phyloP scores from a whole-genome alignment of 2,797 vertebrate genomes.

The Apogon talboti region DNA sequence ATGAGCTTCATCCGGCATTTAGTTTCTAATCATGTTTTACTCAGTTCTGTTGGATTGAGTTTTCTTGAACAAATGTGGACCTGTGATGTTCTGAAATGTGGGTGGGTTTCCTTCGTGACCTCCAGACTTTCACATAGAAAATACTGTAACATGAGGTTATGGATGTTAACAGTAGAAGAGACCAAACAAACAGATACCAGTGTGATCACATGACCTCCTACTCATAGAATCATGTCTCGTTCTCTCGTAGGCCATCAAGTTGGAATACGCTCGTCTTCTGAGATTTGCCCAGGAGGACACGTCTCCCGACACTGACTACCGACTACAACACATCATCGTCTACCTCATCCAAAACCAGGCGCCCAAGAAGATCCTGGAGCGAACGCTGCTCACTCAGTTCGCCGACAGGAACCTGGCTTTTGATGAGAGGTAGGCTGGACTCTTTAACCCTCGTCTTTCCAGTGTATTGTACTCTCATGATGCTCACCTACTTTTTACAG shows the following conservation, averaged over 20 bases:
- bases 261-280: slow-evolving; percentile 93
- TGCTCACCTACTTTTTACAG: too few species aligned
- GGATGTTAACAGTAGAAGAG: background rate
- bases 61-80: too few species aligned
- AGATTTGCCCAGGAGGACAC: slow-evolving; percentile 95
- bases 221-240: background rate
- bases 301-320: slow-evolving; percentile 91
- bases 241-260: slow-evolving; percentile 90
- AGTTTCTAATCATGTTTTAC: background rate
- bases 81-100: too few species aligned
- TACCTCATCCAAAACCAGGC: slow-evolving; percentile 98
- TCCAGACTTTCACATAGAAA: too few species aligned
- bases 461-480: background rate
- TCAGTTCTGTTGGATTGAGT: too few species aligned
- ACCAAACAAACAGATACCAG: background rate
- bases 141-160: background rate
- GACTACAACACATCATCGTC: slow-evolving; percentile 92
- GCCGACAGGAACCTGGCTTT: slow-evolving; percentile 95
- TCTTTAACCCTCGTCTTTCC: background rate
- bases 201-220: background rate
- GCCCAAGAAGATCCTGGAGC: slow-evolving; percentile 97
- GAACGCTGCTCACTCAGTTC: slow-evolving; percentile 95
- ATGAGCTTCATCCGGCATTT: background rate
- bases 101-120: too few species aligned
- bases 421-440: slow-evolving; percentile 89